phyloP scores from a whole-genome alignment of 1,140 invertebrate genomes.

The Tetramorium simillimum region DNA sequence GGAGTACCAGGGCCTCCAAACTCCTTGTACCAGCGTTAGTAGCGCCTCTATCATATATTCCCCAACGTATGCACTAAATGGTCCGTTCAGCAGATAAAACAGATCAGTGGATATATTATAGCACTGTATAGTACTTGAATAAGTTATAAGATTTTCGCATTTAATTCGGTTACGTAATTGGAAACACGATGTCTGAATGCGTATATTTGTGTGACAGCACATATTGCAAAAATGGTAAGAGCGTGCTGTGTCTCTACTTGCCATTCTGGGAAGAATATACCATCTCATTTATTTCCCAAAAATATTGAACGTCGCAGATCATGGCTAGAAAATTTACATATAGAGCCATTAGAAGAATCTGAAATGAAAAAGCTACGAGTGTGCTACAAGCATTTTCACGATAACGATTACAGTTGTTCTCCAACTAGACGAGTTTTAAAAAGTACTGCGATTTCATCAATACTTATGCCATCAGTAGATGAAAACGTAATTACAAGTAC shows the following conservation, averaged over 20 bases:
- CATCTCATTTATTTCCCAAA: background rate
- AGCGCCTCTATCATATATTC: background rate
- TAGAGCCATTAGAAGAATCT: background rate
- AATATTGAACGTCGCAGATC: background rate
- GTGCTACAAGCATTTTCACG: constrained; percentile 1
- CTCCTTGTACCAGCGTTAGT: background rate
- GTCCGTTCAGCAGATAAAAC: too few relatives aligned
- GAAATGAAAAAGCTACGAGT: background rate
- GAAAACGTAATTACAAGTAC: background rate
- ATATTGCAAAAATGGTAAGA: background rate
- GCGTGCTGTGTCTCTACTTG: background rate
- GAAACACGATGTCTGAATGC: too few relatives aligned
- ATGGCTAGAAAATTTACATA: background rate
- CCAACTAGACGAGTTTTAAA: background rate
- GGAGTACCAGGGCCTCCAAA: background rate
- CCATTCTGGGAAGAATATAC: background rate
- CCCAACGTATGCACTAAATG: background rate
- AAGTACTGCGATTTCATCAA: background rate
- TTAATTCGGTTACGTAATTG: too few relatives aligned
- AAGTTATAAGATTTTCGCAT: too few relatives aligned
- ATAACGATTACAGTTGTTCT: background rate
- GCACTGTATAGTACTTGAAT: background rate
- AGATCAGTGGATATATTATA: too few relatives aligned
- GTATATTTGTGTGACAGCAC: too few relatives aligned
- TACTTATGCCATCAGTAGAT: background rate